These are phyloP conservation scores for Mnemiopsis leidyi DNA, from an alignment of 37 sponge, comb jelly and placozoan species.

Conservation along the genomic window DNA sequence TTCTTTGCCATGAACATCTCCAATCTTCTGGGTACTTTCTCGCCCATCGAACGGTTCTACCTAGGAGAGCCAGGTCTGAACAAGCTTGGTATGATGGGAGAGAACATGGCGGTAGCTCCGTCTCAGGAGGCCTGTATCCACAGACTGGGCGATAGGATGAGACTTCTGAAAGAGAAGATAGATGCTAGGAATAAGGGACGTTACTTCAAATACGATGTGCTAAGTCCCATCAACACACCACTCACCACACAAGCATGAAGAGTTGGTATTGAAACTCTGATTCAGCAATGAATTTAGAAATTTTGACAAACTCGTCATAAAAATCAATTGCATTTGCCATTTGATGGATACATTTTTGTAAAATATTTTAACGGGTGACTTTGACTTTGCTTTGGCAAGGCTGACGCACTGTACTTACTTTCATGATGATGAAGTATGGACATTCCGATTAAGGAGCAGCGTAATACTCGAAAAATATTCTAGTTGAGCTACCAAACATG, in stretches of 20 bases:
- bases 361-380: too few relatives aligned
- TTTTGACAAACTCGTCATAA: too few relatives aligned
- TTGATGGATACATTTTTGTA: too few relatives aligned
- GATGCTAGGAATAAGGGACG: background rate
- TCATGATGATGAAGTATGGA: too few relatives aligned
- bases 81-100: background rate
- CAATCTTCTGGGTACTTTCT: background rate
- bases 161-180: background rate
- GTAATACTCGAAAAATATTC: too few relatives aligned
- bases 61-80: background rate
- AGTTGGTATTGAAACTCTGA: background rate
- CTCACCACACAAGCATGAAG: background rate
- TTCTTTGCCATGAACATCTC: constrained; percentile 6
- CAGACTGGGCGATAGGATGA: background rate
- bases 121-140: background rate
- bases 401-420: too few relatives aligned
- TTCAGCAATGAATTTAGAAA: too few relatives aligned
- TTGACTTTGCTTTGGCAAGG: too few relatives aligned
- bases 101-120: constrained; percentile 27
- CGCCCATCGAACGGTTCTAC: background rate
- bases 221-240: background rate
- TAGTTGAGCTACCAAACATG: too few relatives aligned
- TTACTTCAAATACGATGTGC: background rate
- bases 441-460: too few relatives aligned
- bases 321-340: too few relatives aligned